phyloP scores from a whole-genome alignment of 2,888 invertebrate genomes.

The Ophraella communa region DNA sequence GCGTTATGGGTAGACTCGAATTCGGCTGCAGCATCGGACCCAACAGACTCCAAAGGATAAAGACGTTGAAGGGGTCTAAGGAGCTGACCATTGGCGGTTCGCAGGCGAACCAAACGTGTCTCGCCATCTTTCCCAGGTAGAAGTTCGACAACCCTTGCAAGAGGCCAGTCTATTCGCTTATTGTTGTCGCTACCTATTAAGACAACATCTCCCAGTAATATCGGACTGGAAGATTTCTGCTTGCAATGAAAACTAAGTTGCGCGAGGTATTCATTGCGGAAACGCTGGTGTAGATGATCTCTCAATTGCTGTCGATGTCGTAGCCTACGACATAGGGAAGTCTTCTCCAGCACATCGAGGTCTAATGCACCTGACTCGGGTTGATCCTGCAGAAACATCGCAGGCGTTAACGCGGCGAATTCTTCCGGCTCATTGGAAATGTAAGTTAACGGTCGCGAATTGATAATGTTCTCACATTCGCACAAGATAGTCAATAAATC shows the following conservation, averaged over 20 bases:
- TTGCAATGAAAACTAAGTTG: slow-evolving; percentile 14
- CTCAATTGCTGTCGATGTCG: slow-evolving; percentile 31
- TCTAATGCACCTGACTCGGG: slow-evolving; percentile 32
- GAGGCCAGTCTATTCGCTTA: too few species aligned
- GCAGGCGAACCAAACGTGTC: too few species aligned
- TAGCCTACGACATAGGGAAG: slow-evolving; percentile 24
- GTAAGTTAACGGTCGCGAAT: slow-evolving; percentile 29
- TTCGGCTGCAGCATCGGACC: too few species aligned
- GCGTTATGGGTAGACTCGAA: too few species aligned
- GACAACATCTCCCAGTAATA: too few species aligned
- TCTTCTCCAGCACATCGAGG: slow-evolving; percentile 30
- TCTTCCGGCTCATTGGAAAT: slow-evolving; percentile 21
- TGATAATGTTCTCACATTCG: slow-evolving; percentile 28
- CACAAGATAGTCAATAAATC: slow-evolving; percentile 25
- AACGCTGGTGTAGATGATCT: slow-evolving; percentile 29
- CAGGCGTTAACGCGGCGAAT: slow-evolving; percentile 29
- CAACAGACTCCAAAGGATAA: too few species aligned
- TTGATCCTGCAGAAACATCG: slow-evolving; percentile 41
- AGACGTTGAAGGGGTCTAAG: too few species aligned
- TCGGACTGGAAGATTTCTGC: slow-evolving; percentile 2
- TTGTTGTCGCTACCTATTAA: too few species aligned
- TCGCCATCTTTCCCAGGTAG: too few species aligned
- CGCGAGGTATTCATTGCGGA: slow-evolving; percentile 31
- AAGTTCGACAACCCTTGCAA: too few species aligned
- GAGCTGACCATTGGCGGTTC: too few species aligned